A percentile compares a stretch with the other conserved stretches of the same genome.
Conservation (phyloP, 1,140 invertebrate genomes). For the Leptestheria dahalacensis region DNA sequence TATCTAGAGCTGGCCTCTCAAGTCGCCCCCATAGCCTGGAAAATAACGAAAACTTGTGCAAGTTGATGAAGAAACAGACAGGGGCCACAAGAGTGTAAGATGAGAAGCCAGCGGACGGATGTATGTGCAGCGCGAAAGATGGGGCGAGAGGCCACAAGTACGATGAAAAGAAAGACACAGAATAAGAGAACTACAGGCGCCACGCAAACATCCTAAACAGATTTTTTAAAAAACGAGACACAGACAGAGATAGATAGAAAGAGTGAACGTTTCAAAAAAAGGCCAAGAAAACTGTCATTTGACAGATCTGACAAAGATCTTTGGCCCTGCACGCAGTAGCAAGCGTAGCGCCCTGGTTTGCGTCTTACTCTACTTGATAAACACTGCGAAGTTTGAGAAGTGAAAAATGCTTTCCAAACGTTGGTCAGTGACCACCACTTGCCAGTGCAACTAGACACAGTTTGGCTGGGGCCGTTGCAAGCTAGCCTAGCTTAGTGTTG, state of each 20-base stretch:
- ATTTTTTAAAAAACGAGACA: not conserved
- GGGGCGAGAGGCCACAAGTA: not conserved
- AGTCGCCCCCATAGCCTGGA: not conserved
- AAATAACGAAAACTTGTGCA: too few relatives aligned
- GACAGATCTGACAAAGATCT: not conserved
- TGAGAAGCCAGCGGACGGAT: not conserved
- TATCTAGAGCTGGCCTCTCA: not conserved
- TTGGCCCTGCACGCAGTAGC: too few relatives aligned
- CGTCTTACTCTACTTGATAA: not conserved
- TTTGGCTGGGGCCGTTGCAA: not conserved
- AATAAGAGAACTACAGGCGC: not conserved
- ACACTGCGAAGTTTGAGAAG: not conserved
- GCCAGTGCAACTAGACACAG: not conserved
- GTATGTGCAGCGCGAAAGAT: not conserved
- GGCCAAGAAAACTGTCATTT: not conserved
- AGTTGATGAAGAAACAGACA: not conserved
- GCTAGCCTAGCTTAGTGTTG: not conserved
- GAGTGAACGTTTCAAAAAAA: not conserved
- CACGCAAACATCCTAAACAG: not conserved
- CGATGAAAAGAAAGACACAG: not conserved
- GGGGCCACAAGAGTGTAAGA: not conserved
- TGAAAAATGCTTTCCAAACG: not conserved
- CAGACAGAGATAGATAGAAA: not conserved
- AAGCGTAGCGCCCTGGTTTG: too few relatives aligned
- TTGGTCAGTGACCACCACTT: not conserved